Evolutionary conservation across 2,888 invertebrate genomes (phyloP).

Genomic region (Stenodera caucasica): DNA sequence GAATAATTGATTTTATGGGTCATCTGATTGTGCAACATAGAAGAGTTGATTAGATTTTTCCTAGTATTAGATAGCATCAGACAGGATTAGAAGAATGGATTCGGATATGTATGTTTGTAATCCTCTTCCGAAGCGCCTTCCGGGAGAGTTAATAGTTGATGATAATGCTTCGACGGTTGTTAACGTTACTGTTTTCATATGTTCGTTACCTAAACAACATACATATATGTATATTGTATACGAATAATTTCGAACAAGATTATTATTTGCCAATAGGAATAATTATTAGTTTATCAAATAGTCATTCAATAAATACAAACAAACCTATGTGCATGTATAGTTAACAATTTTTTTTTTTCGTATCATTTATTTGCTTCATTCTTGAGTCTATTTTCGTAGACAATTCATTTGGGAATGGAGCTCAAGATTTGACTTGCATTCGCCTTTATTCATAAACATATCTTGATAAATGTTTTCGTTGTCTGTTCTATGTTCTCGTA

Average conservation of each 20-base stretch:
- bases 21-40: slow-evolving; percentile 15
- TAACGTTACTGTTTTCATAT: slow-evolving; percentile 44
- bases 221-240: slow-evolving; percentile 38
- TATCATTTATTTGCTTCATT: neutral
- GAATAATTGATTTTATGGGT: neutral
- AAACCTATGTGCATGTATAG: too few species aligned
- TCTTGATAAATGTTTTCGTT: slow-evolving; percentile 44
- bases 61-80: slow-evolving; percentile 22
- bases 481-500: slow-evolving; percentile 29
- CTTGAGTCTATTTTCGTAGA: neutral
- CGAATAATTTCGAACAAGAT: slow-evolving; percentile 26
- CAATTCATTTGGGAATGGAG: slow-evolving; percentile 17
- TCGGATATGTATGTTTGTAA: slow-evolving; percentile 41
- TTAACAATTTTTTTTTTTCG: neutral
- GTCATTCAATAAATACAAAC: too few species aligned
- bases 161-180: slow-evolving; percentile 45
- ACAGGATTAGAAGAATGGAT: slow-evolving; percentile 30
- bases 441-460: slow-evolving; percentile 37
- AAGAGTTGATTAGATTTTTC: slow-evolving; percentile 24
- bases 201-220: slow-evolving; percentile 31
- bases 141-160: slow-evolving; percentile 48
- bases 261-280: neutral
- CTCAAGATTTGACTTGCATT: slow-evolving; percentile 13
- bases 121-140: slow-evolving; percentile 43
- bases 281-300: slow-evolving; percentile 4